Evolutionary conservation across 2,888 invertebrate species (phyloP).

Genomic region (Noctua janthina): DNA sequence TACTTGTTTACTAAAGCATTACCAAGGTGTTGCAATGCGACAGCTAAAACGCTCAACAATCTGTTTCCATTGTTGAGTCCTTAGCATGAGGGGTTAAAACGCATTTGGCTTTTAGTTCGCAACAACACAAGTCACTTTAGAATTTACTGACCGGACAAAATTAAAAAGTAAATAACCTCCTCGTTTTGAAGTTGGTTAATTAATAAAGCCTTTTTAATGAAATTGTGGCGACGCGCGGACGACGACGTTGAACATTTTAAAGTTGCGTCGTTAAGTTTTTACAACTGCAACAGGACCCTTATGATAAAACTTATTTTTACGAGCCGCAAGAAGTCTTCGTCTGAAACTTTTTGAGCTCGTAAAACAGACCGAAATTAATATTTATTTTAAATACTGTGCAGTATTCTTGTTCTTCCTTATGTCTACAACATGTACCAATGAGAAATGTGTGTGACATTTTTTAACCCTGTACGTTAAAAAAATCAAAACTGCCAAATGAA

Average conservation of each 20-base stretch:
- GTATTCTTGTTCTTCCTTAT: not conserved
- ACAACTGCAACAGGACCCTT: conserved; percentile 58
- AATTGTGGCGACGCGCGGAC: conserved; percentile 30
- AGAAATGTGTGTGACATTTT: not conserved
- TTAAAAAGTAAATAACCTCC: conserved; percentile 52
- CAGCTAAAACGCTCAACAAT: conserved; percentile 28
- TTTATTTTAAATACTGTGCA: not conserved
- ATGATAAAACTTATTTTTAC: conserved; percentile 66
- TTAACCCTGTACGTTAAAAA: not conserved
- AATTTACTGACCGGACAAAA: conserved; percentile 38
- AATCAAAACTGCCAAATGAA: not conserved
- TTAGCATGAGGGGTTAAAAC: not conserved
- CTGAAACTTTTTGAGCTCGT: conserved; percentile 20
- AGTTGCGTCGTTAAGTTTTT: conserved; percentile 68
- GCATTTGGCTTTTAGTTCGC: conserved; percentile 28
- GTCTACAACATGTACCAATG: not conserved
- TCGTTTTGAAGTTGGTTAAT: conserved; percentile 48
- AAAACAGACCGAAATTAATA: conserved; percentile 29
- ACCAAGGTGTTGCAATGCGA: conserved; percentile 22
- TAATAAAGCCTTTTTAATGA: conserved; percentile 45
- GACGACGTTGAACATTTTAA: conserved; percentile 39
- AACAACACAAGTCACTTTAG: not conserved
- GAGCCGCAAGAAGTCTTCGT: conserved; percentile 58
- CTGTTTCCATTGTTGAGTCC: conserved; percentile 45
- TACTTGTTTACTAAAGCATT: conserved; percentile 25